Base-by-base conservation (phyloP, 2,797 vertebrate genomes). In the Gadopsis marmoratus region DNA sequence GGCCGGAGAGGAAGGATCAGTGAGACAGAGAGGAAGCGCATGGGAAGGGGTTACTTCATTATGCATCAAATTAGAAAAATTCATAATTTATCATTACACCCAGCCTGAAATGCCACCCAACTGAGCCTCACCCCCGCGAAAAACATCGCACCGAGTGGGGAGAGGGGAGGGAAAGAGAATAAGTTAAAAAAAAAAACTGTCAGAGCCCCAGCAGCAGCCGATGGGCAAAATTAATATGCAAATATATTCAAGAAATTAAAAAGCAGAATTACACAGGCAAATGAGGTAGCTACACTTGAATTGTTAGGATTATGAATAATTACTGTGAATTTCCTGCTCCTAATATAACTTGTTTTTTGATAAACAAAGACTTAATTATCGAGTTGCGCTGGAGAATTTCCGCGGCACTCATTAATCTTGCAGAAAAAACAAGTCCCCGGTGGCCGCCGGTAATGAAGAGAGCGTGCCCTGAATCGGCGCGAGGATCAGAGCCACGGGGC, bases 231-330 rank as follows among this genome's bases (percentile, higher is more conserved):
- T 99, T 99, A 99, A 99, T 97, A 99, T 99, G 98, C 97, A 99
- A 99, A 99, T 99, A 93, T 98, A 99, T 99, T 97, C 98, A 96
- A 98, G 97, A 99, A 99, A 99, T 99, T 99, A 99, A 99, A 99
- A 98, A 98, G 97, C 97, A 98, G 97, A 98, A 99, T 99, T 99
- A 99, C 98, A 98, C 97, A 98, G 98, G 97, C 98, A 98, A 99
- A 99, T 99, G 98, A 99, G 98, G 98, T 98, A 99, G 98, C 98
- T 98, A 99, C 98, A 99, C 98, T 98, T 99, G 98, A 99, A 99
- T 99, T 99, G 98, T 99, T 99, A 99, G 97, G 98, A 99, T 99
- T 99, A 99, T 99, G 97, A 99, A 99, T 99, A 99, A 99, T 99
- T 99, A 99, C 97, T 99, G 97, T 95, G 96, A 99, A 98, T 99